These are phyloP conservation scores for Villa cingulata DNA, from an alignment of 2,888 invertebrate genomes.

Conservation along the genomic window DNA sequence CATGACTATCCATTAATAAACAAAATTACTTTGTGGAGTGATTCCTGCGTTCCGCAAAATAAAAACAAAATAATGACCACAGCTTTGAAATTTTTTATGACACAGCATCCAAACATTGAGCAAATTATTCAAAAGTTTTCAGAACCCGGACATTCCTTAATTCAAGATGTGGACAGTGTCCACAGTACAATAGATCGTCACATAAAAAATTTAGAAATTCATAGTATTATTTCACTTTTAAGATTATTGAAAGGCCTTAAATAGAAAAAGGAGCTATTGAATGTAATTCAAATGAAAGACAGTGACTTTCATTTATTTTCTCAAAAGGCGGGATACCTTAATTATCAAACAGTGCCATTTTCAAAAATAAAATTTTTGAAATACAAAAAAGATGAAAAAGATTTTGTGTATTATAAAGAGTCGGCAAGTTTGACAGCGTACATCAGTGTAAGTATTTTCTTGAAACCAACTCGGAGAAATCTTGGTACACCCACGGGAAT, in stretches of 20 bases:
- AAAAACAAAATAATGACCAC: no score
- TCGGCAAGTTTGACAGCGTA: no score
- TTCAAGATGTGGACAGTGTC: background rate
- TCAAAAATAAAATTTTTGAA: constrained; percentile 2
- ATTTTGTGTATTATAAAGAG: no score
- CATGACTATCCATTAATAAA: background rate
- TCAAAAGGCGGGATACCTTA: background rate
- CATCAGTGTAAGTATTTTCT: no score
- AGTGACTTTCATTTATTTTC: background rate
- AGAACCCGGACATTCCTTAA: background rate
- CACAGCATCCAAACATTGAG: background rate
- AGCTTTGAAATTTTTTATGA: background rate
- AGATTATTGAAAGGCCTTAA: background rate
- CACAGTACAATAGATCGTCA: background rate
- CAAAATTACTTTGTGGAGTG: no score
- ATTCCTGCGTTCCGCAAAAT: no score
- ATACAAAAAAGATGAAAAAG: constrained; percentile 28
- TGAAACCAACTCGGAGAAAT: no score
- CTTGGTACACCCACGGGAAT: no score
- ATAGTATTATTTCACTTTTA: background rate
- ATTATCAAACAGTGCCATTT: background rate
- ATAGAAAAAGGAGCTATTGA: background rate
- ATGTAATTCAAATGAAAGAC: background rate
- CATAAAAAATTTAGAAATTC: background rate
- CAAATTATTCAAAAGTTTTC: background rate